These are phyloP conservation scores for Ondatra zibethicus DNA, from an alignment of 2,113 vertebrate genomes.

Conservation along the genomic window DNA sequence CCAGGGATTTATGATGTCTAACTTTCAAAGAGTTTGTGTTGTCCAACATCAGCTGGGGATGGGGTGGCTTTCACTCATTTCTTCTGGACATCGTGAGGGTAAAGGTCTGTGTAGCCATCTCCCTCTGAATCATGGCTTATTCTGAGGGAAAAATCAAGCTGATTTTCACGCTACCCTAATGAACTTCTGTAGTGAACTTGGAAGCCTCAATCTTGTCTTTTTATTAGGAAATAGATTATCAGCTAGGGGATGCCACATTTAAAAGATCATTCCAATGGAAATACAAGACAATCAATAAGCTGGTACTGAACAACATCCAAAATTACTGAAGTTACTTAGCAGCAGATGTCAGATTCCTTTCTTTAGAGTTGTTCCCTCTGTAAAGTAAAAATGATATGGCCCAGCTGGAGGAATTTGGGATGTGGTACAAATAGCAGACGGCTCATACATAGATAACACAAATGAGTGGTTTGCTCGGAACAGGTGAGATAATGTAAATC, in stretches of 20 bases:
- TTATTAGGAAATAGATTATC: not conserved
- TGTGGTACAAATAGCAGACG: not conserved
- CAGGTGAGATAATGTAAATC: conserved; percentile 48
- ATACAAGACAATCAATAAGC: not conserved
- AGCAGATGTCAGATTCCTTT: not conserved
- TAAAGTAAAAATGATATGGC: conserved; percentile 7
- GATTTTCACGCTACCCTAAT: not conserved
- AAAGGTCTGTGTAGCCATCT: not conserved
- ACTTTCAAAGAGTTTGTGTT: conserved; percentile 55
- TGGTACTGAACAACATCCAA: not conserved
- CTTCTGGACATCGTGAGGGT: not conserved
- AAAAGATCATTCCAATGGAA: not conserved
- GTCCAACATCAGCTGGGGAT: not conserved
- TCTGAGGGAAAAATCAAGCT: conserved; percentile 9
- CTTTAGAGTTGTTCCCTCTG: not conserved
- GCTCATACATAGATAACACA: not conserved
- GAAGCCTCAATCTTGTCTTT: not conserved
- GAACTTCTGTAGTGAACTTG: not conserved
- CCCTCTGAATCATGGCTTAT: not conserved
- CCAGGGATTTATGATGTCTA: conserved; percentile 50
- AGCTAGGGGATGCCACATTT: not conserved
- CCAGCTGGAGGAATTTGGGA: not conserved
- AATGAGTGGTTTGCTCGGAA: conserved; percentile 18
- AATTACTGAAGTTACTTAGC: conserved; percentile 18
- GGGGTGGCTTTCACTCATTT: not conserved